Evolutionary conservation across 1,140 invertebrate species (phyloP), one percentile per base, ranked within the genome.

Genomic region (Euglossa dilemma): DNA sequence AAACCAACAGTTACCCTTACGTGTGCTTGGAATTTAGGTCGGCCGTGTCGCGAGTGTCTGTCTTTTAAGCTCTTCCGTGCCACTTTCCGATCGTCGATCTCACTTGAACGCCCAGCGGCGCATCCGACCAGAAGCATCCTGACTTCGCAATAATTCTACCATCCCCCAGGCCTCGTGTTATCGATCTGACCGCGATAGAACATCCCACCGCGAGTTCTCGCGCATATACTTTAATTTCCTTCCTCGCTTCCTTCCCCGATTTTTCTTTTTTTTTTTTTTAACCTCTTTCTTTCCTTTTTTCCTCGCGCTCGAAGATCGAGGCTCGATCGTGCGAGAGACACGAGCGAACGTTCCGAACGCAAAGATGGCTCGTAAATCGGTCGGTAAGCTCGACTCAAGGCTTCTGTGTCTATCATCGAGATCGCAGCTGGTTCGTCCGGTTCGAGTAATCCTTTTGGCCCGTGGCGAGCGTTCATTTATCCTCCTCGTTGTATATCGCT

Each of bases 121-220:
- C 83, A 80, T 87, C 85, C 36, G 73, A 63, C 36, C 79, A 81
- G 12, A 87, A 88, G 86, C 77, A 88, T 81, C 83, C 82, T 87
- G 86, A 88, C 85, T 88, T 87, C 36, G 85, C 82, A 88, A 81
- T 88, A 87, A 88, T 87, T 84, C 69, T 36, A 43, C 54, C 76
- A 59, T 80, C 61, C 77, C 36, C 45, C 54, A 23, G 52, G 14
- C 23, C 25, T 57, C 69, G 45, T 36, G 54, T 75, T 84, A 87
- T 87, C 85, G 86, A 87, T 87, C 63, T 75, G 78, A 85, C 73
- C 87, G 52, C 64, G 56, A 81, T 56, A 47, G 28, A 75, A 82
- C 75, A 74, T 64, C 52, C 72, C 52, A 3, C 47, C 47, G 61
- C 57, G n/a, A 52, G 45, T 36, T n/a, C 20, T 8, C 28, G n/a